Evolutionary conservation across 1,140 invertebrate species (phyloP).

Genomic region (Agrilus planipennis): DNA sequence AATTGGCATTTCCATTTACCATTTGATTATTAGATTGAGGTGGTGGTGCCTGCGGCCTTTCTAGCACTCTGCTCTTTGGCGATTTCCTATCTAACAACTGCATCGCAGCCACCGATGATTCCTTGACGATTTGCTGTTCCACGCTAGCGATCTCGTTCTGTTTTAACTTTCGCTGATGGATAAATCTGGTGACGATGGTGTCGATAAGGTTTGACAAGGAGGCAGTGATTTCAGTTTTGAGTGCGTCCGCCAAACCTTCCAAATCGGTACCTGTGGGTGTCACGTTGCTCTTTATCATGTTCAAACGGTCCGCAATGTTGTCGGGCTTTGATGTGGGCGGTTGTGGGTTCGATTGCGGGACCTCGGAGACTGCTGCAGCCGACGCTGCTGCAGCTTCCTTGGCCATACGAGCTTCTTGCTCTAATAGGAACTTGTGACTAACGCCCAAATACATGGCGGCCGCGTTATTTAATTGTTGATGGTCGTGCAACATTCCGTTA

Average conservation of each 20-base stretch:
- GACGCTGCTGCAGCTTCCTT: conserved; percentile 49
- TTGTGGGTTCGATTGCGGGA: conserved; percentile 36
- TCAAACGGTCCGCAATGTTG: conserved; percentile 46
- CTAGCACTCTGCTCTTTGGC: conserved; percentile 64
- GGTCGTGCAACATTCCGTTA: conserved; percentile 38
- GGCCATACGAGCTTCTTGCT: conserved; percentile 59
- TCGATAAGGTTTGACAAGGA: conserved; percentile 78
- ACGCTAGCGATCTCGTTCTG: conserved; percentile 62
- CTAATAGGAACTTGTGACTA: conserved; percentile 59
- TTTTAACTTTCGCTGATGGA: conserved; percentile 68
- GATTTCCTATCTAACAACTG: conserved; percentile 74
- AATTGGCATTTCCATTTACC: conserved; percentile 29
- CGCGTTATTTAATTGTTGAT: conserved; percentile 50
- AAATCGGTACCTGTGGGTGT: conserved; percentile 58
- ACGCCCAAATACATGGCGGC: conserved; percentile 64
- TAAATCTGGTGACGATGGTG: conserved; percentile 71
- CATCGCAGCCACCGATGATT: conserved; percentile 58
- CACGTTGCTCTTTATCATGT: conserved; percentile 46
- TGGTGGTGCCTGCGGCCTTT: conserved; percentile 44
- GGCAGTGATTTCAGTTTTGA: conserved; percentile 81
- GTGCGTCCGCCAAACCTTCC: conserved; percentile 73
- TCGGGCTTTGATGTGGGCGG: conserved; percentile 34
- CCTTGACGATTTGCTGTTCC: conserved; percentile 71
- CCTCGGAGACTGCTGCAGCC: conserved; percentile 33
- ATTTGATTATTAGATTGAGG: conserved; percentile 29